Percentiles rank a stretch among this genome's conserved stretches.
These are phyloP conservation scores for Nysson spinosus DNA, from an alignment of 2,888 invertebrate species.

Conservation along the genomic window DNA sequence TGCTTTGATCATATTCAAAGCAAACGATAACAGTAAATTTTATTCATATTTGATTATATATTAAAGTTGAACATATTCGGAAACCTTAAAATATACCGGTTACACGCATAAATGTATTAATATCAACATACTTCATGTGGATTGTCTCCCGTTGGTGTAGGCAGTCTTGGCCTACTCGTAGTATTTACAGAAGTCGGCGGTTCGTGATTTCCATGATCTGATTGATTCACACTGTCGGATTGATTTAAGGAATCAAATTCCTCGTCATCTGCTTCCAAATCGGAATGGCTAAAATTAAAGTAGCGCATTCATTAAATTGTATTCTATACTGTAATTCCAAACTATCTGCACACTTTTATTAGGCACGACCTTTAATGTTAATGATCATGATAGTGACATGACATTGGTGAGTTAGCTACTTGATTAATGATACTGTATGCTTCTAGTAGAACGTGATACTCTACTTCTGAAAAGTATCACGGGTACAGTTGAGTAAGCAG, in stretches of 20 bases:
- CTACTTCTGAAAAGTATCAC: too few relatives aligned
- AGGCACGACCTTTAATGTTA: constrained; percentile 56
- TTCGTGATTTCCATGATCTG: constrained; percentile 69
- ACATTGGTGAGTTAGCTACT: background rate
- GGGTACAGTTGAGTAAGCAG: too few relatives aligned
- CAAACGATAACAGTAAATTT: background rate
- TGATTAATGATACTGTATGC: background rate
- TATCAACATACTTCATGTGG: constrained; percentile 71
- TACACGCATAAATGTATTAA: background rate
- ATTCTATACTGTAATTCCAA: background rate
- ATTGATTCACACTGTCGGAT: constrained; percentile 74
- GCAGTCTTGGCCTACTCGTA: constrained; percentile 69
- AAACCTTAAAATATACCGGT: too few relatives aligned
- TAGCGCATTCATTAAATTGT: constrained; percentile 15
- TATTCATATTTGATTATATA: background rate
- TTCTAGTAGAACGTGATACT: background rate
- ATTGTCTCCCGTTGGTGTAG: constrained; percentile 75
- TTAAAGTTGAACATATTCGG: too few relatives aligned
- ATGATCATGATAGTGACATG: constrained; percentile 13
- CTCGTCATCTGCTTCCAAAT: constrained; percentile 81
- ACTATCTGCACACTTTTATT: constrained; percentile 40
- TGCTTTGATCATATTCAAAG: too few relatives aligned
- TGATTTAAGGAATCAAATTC: constrained; percentile 80
- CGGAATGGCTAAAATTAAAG: constrained; percentile 78
- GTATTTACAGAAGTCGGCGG: constrained; percentile 62